Percentiles rank a stretch among this genome's conserved stretches.
Evolutionary conservation across 2,888 invertebrate genomes (phyloP).

Genomic region (Zhengitettix transpicula): DNA sequence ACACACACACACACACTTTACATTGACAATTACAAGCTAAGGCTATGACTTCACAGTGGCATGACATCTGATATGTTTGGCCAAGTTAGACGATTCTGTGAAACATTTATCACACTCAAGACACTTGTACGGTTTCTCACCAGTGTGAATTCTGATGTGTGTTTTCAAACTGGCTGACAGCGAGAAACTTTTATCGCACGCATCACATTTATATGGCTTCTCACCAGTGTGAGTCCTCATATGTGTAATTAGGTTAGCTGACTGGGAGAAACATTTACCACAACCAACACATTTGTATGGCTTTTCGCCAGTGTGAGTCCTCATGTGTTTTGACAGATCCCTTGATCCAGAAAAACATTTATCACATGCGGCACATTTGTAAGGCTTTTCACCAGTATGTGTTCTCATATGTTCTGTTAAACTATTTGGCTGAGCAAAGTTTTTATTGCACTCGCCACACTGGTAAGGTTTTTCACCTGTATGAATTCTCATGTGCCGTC

Average conservation of each 20-base stretch:
- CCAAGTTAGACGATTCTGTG: background rate
- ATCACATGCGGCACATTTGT: conserved; percentile 8
- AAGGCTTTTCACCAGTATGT: conserved; percentile 8
- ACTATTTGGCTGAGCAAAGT: conserved; percentile 6
- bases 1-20: too few species aligned
- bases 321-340: conserved; percentile 9
- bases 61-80: background rate
- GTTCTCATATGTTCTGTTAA: conserved; percentile 8
- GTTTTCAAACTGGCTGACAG: background rate
- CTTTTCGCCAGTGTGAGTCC: conserved; percentile 9
- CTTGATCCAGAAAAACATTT: conserved; percentile 8
- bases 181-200: background rate
- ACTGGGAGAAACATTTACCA: conserved; percentile 8
- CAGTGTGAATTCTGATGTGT: background rate
- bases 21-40: too few species aligned
- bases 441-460: conserved; percentile 8
- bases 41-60: background rate
- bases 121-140: background rate
- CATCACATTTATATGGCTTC: background rate
- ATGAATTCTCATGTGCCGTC: conserved; percentile 8
- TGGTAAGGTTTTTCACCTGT: conserved; percentile 7
- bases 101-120: background rate
- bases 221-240: background rate
- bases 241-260: conserved; percentile 6
- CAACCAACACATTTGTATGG: conserved; percentile 9